Base-by-base conservation (phyloP, 2,888 invertebrate species). In the Charanyca ferruginea region DNA sequence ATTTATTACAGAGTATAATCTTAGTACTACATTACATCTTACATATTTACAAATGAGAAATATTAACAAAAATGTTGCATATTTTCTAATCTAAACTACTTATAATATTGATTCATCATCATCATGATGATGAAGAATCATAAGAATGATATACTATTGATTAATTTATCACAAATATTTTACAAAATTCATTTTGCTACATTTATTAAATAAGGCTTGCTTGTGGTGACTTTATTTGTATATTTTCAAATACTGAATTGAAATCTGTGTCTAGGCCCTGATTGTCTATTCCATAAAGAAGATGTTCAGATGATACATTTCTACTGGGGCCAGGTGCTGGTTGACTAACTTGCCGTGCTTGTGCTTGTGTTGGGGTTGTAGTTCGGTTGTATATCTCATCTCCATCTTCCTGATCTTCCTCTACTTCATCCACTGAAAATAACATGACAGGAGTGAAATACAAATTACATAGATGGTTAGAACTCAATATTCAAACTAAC, bases 181-280 rank as follows among this genome's bases (percentile, higher is more conserved):
- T 35, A 42, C 13, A 49, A 45, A 45, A 44, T 53, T 58, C 9
- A 28, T 66, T 54, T 54, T 53, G 18, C 53, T 61, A 75, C 16
- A 47, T 66, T 73, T 87, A 94, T 73, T 87, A 94, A 69, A 95
- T 95, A 66, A 95, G 87, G 87, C 95, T 94, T 67, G 86, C 82
- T 68, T 88, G 85, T 81, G 93, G 93, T 78, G 93, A 90, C 83
- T 96, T 96, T 74, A 96, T 96, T 86, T 96, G 96, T 86, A 96
- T 96, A 83, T 96, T 96, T 84, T 96, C 96, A 85, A 96, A 96
- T 1, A 96, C 96, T 67, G 96, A 96, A 85, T 96, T 96, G 79
- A 96, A 96, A 83, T 97, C 96, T 7, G 96, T 96, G 62, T 97
- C 96, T 77, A 96, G 88, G 38, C 96, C 96, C 76, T 95, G 93